Base-by-base conservation (phyloP, 2,888 invertebrate species). In the Diaperis boleti region DNA sequence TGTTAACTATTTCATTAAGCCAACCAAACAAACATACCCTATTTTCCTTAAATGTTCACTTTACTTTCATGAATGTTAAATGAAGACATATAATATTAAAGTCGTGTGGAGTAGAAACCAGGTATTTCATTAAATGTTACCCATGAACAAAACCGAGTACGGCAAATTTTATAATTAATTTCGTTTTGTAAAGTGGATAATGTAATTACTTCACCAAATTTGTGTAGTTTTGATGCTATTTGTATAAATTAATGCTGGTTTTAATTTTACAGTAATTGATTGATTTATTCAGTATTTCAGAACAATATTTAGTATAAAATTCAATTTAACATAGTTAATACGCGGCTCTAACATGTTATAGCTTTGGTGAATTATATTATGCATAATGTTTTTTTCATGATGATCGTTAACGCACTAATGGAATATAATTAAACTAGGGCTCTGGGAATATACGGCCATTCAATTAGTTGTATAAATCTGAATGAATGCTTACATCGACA, bases 1-100 rank as follows among this genome's bases (percentile, higher is more conserved):
- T 62, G 56, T 56, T 56, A 56, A 62, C 55, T 62, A 56, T 62
- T 62, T 62, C 50, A 62, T 62, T 62, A 62, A 62, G 31, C 62
- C 44, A 50, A 56, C 33, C 49, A 49, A 61, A 61, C 45, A 45
- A 62, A 62, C 50, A 62, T 56, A 41, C 55, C 15, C 50, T 50
- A 56, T 62, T 62, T 61, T 45, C 45, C 45, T 39, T 47, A 52
- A 61, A 45, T 45, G 45, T 55, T 39, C 44, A 29, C 54, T 57
- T 26, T 45, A 14, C 26, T 57, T 45, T 57, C 45, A 57, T 45
- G 45, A 57, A 37, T 57, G 35, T 35, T 57, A 45, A 45, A 57
- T 47, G 45, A 57, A 57, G 26, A 45, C 13, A 11, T 57, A 56
- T 45, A 56, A 56, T 56, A 44, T 56, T 39, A 44, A 56, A 56